Conservation (phyloP, 1,140 invertebrate genomes). For the Sogatella furcifera region DNA sequence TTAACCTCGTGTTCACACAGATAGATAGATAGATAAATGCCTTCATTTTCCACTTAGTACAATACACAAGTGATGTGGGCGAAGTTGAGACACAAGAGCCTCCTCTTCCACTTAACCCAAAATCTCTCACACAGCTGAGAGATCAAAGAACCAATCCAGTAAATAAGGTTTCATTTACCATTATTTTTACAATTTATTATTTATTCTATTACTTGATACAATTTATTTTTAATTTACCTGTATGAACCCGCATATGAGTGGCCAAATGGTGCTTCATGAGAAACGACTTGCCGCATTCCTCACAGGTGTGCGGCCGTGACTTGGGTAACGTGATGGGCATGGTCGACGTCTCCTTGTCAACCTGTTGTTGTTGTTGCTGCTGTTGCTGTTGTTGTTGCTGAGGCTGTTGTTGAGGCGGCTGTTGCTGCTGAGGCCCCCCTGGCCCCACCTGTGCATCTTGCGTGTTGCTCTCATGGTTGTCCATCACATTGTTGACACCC, state of each 20-base stretch:
- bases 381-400: slow-evolving; percentile 5
- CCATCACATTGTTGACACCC: background rate
- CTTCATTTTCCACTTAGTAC: too few species aligned
- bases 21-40: too few species aligned
- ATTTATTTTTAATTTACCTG: slow-evolving; percentile 29
- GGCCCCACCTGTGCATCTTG: background rate
- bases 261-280: slow-evolving; percentile 70
- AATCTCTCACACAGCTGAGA: too few species aligned
- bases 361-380: background rate
- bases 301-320: slow-evolving; percentile 66
- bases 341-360: background rate
- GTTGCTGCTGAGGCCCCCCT: slow-evolving; percentile 7
- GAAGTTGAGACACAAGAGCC: too few species aligned
- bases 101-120: too few species aligned
- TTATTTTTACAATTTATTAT: too few species aligned
- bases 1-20: too few species aligned
- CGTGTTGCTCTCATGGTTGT: background rate
- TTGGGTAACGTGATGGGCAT: slow-evolving; percentile 31
- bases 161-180: too few species aligned
- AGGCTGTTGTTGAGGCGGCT: background rate
- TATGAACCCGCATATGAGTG: slow-evolving; percentile 66
- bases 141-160: too few species aligned
- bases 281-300: slow-evolving; percentile 73
- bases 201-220: too few species aligned
- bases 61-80: too few species aligned